Evolutionary conservation across 2,113 vertebrate species (phyloP), one percentile per base, ranked within the genome.

Genomic region (Etheostoma spectabile): DNA sequence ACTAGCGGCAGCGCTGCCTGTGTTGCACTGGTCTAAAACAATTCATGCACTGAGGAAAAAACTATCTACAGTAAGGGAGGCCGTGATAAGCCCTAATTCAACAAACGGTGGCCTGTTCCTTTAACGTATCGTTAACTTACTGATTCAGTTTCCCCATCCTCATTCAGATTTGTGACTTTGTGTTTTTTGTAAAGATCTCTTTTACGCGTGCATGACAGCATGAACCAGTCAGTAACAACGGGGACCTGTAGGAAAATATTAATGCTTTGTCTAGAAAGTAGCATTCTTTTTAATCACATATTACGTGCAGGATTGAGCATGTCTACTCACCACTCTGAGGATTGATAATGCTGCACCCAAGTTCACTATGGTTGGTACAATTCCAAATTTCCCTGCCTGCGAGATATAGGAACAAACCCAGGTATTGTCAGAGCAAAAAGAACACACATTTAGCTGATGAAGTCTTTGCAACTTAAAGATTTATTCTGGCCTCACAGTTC

Each of bases 351-450:
- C 95, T 0, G 97, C 97, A 63, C 96, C 97, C 0, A 97, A 71
- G 86, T 97, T 97, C 86, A 98, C 96, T 94, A 98, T 95, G 16
- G 96, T 96, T 2, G 96, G 96, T 56, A 97, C 96, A 6, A 97
- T 93, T 86, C 96, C 92, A 79, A 97, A 97, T 77, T 96, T 97
- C 30, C 96, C 96, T 64, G 96, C 97, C 97, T 98, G 88, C 16
- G 71, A 64, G 49, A 77, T 52, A n/a, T 77, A 56, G 53, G 3
- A 35, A 19, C 16, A 19, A 42, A 0, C 52, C 2, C 59, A 46
- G 63, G 12, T 6, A 4, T 11, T 52, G 5, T 86, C 21, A 82
- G 1, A 2, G 16, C 52, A 21, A 0, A 0, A 5, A 46, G 10
- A 68, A 71, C 27, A 74, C 0, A 0, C 30, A 15, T 42, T 22